phyloP scores from a whole-genome alignment of 1,140 invertebrate genomes.

The Drosophila triauraria region DNA sequence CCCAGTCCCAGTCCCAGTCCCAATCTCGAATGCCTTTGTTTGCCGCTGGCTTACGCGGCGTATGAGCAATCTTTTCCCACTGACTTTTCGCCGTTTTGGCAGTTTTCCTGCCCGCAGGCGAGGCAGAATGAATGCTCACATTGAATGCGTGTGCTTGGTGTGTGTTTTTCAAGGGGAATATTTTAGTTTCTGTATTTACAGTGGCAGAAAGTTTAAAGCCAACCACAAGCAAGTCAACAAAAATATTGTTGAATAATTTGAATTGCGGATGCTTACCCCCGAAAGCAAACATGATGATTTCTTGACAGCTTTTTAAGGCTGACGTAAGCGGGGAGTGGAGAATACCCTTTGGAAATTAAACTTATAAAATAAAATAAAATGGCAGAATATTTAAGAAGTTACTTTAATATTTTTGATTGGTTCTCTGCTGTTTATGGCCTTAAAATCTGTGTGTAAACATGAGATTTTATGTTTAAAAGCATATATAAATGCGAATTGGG shows the following conservation, averaged over 20 bases:
- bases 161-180: background rate
- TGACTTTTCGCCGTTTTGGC: conserved; percentile 56
- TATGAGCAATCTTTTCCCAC: conserved; percentile 62
- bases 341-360: background rate
- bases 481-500: no score
- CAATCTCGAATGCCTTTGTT: conserved; percentile 41
- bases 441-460: background rate
- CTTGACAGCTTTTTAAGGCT: background rate
- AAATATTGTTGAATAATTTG: conserved; percentile 14
- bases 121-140: conserved; percentile 12
- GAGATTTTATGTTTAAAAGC: no score
- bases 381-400: background rate
- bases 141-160: conserved; percentile 9
- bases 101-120: conserved; percentile 32
- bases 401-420: background rate
- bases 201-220: background rate
- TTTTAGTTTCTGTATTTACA: conserved; percentile 3
- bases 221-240: background rate
- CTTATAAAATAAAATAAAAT: background rate
- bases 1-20: background rate
- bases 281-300: background rate
- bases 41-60: conserved; percentile 47
- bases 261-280: conserved; percentile 3
- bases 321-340: conserved; percentile 1
- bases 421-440: background rate